Evolutionary conservation across 2,113 vertebrate species (phyloP).

Genomic region (Sylvia atricapilla): DNA sequence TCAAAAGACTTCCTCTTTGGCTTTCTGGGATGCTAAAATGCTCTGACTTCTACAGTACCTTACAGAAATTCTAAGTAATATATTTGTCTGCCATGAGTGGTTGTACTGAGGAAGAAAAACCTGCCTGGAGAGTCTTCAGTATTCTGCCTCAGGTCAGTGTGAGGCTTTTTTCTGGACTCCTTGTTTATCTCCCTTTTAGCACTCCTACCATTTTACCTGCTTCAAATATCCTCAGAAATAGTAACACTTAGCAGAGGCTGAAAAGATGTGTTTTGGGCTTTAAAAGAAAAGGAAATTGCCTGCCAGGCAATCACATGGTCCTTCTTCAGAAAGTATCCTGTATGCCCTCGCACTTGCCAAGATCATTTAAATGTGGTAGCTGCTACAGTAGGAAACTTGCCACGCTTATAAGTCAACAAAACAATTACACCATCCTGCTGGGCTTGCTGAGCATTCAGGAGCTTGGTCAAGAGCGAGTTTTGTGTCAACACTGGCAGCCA

Average conservation of each 20-base stretch:
- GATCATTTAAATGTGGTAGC: conserved; percentile 42
- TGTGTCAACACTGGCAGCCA: conserved; percentile 45
- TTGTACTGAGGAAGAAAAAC: not conserved
- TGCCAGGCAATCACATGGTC: conserved; percentile 17
- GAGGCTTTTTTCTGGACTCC: not conserved
- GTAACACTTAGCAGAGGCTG: conserved; percentile 21
- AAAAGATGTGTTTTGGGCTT: not conserved
- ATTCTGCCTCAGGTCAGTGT: not conserved
- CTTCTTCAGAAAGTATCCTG: not conserved
- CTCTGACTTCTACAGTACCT: not conserved
- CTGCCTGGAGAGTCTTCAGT: not conserved
- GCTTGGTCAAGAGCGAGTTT: not conserved
- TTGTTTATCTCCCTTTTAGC: not conserved
- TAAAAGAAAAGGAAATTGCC: not conserved
- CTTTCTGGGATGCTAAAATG: not conserved
- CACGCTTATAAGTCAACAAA: conserved; percentile 35
- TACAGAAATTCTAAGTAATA: not conserved
- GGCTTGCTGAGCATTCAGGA: conserved; percentile 36
- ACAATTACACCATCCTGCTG: conserved; percentile 6
- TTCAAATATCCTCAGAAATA: not conserved
- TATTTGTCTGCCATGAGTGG: not conserved
- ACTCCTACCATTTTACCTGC: not conserved
- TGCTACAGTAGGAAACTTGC: conserved; percentile 14
- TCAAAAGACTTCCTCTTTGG: not conserved
- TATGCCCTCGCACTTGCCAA: not conserved